A percentile compares a stretch with the other conserved stretches of the same genome.
phyloP scores from a whole-genome alignment of 2,113 vertebrate genomes.

The Rhagologus leucostigma region DNA sequence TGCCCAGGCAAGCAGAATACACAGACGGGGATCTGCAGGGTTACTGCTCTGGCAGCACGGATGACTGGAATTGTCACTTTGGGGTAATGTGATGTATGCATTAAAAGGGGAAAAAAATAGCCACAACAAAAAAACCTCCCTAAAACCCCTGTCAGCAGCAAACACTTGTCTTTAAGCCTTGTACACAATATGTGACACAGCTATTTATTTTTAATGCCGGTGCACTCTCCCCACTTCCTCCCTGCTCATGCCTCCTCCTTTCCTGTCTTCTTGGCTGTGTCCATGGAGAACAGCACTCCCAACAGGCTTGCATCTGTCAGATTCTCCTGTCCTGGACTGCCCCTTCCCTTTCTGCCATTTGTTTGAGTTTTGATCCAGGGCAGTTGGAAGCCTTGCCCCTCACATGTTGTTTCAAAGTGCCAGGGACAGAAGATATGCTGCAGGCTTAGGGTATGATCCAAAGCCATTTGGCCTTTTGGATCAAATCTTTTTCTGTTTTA shows the following conservation, averaged over 20 bases:
- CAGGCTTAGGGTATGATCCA: conserved; percentile 34
- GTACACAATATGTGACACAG: background rate
- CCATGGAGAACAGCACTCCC: conserved; percentile 1
- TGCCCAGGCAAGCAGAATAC: conserved; percentile 55
- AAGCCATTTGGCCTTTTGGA: conserved; percentile 28
- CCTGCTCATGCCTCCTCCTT: background rate
- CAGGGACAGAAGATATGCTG: conserved; percentile 24
- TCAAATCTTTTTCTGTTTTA: background rate
- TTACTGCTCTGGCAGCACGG: background rate
- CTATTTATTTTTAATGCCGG: background rate
- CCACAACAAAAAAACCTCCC: background rate
- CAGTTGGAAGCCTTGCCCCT: conserved; percentile 4
- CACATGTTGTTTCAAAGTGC: background rate
- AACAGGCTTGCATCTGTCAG: conserved; percentile 33
- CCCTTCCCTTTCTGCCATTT: conserved; percentile 20
- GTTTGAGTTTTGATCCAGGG: conserved; percentile 11
- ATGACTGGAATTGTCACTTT: conserved; percentile 46
- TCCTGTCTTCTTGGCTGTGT: background rate
- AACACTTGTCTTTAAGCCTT: background rate
- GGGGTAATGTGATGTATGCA: conserved; percentile 21
- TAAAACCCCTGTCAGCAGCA: background rate
- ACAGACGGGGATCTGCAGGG: conserved; percentile 38
- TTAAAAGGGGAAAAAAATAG: background rate
- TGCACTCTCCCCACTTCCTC: background rate
- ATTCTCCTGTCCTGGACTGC: conserved; percentile 18